Percentiles rank a stretch among this genome's conserved stretches.
These are phyloP conservation scores for Corythornis leucogaster DNA, from an alignment of 2,797 vertebrate genomes.

Conservation along the genomic window DNA sequence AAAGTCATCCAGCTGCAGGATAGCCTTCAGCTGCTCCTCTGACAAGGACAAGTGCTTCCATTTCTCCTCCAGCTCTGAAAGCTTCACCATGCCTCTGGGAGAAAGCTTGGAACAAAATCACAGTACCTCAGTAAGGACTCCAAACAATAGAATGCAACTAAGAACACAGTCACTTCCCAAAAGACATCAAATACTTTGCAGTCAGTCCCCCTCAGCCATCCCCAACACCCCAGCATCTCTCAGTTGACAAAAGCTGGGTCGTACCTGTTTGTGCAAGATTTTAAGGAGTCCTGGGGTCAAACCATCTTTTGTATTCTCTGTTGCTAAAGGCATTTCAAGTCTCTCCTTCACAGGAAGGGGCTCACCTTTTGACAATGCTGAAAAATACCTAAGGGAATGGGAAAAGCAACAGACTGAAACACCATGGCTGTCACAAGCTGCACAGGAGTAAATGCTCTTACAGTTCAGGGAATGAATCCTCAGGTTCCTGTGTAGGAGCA, in stretches of 20 bases:
- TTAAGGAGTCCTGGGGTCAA: slow-evolving; percentile 90
- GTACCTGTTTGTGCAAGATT: slow-evolving; percentile 89
- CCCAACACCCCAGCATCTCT: background rate
- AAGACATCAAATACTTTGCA: background rate
- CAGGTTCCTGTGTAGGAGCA: rapidly evolving
- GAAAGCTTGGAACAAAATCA: slow-evolving; percentile 32
- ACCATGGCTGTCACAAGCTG: background rate
- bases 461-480: background rate
- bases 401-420: background rate
- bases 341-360: slow-evolving; percentile 88
- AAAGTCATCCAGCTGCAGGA: slow-evolving; percentile 83
- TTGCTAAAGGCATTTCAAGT: slow-evolving; percentile 81
- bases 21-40: slow-evolving; percentile 76
- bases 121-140: background rate
- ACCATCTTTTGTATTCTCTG: slow-evolving; percentile 78
- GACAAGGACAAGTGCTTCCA: slow-evolving; percentile 88
- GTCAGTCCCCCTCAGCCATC: background rate
- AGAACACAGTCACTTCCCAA: background rate
- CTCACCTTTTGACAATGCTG: slow-evolving; percentile 85
- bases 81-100: slow-evolving; percentile 43
- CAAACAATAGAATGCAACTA: background rate
- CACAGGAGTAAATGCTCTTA: background rate
- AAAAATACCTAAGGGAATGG: slow-evolving; percentile 85
- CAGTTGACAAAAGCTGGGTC: background rate
- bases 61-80: slow-evolving; percentile 79